Conservation (phyloP, 2,113 vertebrate species). For the Rhea pennata region DNA sequence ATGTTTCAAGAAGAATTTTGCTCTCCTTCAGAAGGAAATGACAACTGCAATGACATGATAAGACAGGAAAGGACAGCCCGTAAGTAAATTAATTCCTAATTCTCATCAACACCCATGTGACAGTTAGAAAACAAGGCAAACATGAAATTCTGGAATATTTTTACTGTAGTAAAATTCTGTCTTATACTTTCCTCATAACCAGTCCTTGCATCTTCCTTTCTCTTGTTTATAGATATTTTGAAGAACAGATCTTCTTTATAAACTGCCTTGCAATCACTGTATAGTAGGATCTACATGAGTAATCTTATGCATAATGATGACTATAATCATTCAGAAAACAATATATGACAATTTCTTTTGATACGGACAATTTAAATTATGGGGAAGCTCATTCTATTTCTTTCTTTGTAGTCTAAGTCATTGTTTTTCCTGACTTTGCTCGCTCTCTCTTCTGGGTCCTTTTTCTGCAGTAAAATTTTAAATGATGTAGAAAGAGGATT, state of each 20-base stretch:
- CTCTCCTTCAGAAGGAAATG: not conserved
- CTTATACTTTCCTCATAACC: not conserved
- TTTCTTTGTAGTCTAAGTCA: not conserved
- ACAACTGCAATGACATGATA: not conserved
- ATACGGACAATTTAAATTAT: not conserved
- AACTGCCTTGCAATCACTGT: not conserved
- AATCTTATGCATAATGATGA: not conserved
- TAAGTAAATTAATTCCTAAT: not conserved
- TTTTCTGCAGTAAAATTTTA: not conserved
- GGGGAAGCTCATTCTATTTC: not conserved
- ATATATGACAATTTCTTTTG: not conserved
- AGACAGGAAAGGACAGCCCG: not conserved
- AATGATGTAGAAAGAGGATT: not conserved
- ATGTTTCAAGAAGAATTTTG: not conserved
- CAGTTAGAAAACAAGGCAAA: not conserved
- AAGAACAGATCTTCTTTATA: not conserved
- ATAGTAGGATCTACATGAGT: not conserved
- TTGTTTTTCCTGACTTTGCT: not conserved
- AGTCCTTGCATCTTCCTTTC: not conserved
- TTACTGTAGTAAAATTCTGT: not conserved
- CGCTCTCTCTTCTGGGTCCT: accelerated
- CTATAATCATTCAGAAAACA: not conserved
- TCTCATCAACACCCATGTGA: not conserved
- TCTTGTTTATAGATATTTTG: not conserved
- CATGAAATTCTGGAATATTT: not conserved